A percentile compares a stretch with the other conserved stretches of the same genome.
Conservation (phyloP, 1,140 invertebrate genomes). For the Drosophila sp. region DNA sequence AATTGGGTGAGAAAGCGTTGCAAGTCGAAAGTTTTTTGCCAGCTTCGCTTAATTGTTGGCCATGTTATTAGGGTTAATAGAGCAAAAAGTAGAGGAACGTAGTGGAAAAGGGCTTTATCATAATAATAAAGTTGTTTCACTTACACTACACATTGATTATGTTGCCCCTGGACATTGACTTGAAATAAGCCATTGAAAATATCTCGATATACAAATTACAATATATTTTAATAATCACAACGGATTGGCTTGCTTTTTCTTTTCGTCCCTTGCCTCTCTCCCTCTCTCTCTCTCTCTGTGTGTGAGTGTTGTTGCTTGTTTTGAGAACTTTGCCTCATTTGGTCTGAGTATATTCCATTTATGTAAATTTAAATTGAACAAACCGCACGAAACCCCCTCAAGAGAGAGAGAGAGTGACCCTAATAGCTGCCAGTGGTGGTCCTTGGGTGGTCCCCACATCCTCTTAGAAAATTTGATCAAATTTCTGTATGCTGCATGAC, state of each 20-base stretch:
- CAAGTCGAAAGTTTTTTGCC: slow-evolving; percentile 7
- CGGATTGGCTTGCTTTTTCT: neutral
- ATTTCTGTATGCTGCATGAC: slow-evolving; percentile 39
- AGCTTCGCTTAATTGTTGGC: slow-evolving; percentile 4
- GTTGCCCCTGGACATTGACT: too few relatives aligned
- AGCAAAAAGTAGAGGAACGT: neutral
- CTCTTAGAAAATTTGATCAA: slow-evolving; percentile 47
- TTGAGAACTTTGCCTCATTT: slow-evolving; percentile 3
- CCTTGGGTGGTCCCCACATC: neutral
- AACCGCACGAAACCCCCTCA: neutral
- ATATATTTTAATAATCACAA: neutral
- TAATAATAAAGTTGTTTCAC: neutral
- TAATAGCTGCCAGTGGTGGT: neutral
- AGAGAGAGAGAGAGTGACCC: neutral
- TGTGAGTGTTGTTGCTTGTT: neutral
- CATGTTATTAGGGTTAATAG: neutral
- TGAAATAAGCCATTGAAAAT: neutral
- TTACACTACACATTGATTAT: too few relatives aligned
- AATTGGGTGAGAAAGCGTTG: slow-evolving; percentile 21
- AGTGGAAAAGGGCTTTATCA: neutral
- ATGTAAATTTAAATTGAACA: slow-evolving; percentile 38
- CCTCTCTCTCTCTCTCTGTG: neutral
- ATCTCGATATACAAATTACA: neutral
- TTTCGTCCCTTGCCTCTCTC: too few relatives aligned
- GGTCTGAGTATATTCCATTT: slow-evolving; percentile 22